Conservation (phyloP, 2,113 vertebrate genomes). For the Enhydra lutris region DNA sequence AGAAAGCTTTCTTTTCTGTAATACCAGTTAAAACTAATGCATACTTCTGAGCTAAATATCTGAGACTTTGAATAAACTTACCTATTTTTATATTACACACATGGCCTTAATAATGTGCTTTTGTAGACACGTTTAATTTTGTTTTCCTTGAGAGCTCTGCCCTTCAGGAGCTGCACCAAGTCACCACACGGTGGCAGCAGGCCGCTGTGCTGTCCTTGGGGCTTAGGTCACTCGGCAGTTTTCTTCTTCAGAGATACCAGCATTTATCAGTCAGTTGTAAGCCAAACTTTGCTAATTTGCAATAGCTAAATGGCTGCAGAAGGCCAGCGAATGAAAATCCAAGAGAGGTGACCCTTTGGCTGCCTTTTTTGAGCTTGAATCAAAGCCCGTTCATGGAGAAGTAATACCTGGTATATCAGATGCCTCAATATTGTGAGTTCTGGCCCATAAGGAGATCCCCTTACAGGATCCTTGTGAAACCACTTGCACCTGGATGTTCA, state of each 20-base stretch:
- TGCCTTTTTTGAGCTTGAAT: not conserved
- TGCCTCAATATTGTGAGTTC: not conserved
- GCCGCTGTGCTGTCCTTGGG: not conserved
- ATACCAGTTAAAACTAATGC: not conserved
- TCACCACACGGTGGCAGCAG: slow-evolving; percentile 66
- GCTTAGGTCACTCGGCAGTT: not conserved
- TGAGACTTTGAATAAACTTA: slow-evolving; percentile 33
- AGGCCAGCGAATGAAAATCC: not conserved
- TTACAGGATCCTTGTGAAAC: not conserved
- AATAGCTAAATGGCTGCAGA: not conserved
- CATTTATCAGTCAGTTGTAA: not conserved
- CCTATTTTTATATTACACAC: not conserved
- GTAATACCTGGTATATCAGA: not conserved
- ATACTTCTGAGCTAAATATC: not conserved
- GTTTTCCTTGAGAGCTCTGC: not conserved
- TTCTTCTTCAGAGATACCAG: not conserved
- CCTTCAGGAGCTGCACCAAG: not conserved
- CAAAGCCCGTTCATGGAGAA: not conserved
- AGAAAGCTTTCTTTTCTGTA: not conserved
- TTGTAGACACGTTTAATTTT: not conserved
- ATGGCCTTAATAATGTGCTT: not conserved
- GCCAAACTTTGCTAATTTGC: not conserved
- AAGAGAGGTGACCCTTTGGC: not conserved
- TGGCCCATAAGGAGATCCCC: not conserved
- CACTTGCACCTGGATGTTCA: not conserved